Base-by-base conservation (phyloP, 2,113 vertebrate genomes). In the Pachypanchax playfairii region DNA sequence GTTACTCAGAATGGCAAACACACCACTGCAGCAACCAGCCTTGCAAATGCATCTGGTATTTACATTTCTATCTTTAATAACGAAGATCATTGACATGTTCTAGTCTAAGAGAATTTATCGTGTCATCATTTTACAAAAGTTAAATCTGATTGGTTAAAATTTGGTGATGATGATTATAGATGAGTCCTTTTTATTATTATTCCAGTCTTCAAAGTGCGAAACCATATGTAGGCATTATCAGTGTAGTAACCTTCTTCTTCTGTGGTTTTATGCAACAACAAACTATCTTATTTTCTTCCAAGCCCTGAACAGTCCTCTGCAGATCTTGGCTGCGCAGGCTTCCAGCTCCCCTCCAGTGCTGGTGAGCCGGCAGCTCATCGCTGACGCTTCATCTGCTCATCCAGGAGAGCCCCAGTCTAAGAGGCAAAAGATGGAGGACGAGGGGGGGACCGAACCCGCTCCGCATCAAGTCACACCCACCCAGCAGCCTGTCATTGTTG, bases 1-100 rank as follows among this genome's bases (percentile, higher is more conserved):
- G 86, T 98, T 77, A 94, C 94, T n/a, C 95, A 98, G 85, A 99
- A 98, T 0, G 97, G 96, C 49, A 98, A 96, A 80, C 95, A 98
- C 69, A 70, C 70, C 74, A 50, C 65, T 60, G 55, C 91, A 6
- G 91, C 89, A 75, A 93, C 91, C 75, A 77, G 95, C 73, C 49
- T 94, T 0, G 59, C 92, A 78, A 92, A 71, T 33, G 22, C 95
- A 69, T 96, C 96, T 2, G 93, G 97, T 99, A 2, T 35, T 41
- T 25, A 7, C 22, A 28, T 26, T 18, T 10, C 10, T 24, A 41
- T 18, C 15, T 7, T 18, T 13, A 33, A 9, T 20, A 49, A 28
- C 8, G 10, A n/a, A 43, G 10, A 43, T 29, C n/a, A n/a, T n/a
- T n/a, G n/a, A n/a, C n/a, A n/a, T n/a, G n/a, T n/a, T n/a, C n/a